A percentile compares a stretch with the other conserved stretches of the same genome.
phyloP scores from a whole-genome alignment of 1,140 invertebrate genomes.

The Alviniconcha marisindica region DNA sequence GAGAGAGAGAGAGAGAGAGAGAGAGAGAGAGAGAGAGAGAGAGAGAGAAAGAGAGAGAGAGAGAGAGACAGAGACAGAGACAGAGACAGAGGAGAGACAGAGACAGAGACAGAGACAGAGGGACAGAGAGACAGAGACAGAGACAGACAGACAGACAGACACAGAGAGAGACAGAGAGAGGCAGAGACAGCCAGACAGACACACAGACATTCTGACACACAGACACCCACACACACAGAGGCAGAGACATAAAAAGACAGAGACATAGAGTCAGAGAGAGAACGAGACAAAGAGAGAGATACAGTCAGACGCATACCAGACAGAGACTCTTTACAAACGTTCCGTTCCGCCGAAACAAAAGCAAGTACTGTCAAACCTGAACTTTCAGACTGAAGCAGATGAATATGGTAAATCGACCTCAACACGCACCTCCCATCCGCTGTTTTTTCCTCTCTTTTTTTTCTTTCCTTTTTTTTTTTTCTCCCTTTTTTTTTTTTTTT shows the following conservation, averaged over 20 bases:
- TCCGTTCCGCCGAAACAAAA: background rate
- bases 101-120: background rate
- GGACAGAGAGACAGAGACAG: background rate
- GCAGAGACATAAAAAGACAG: background rate
- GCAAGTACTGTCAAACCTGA: background rate
- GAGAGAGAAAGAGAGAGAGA: background rate
- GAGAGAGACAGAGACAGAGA: background rate
- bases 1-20: background rate
- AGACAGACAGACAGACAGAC: slow-evolving; percentile 2
- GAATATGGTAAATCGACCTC: background rate
- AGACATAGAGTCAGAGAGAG: too few relatives aligned
- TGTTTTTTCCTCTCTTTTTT: too few relatives aligned
- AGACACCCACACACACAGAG: background rate
- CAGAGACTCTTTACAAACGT: too few relatives aligned
- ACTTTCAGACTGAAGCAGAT: background rate
- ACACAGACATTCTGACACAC: background rate
- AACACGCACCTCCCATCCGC: too few relatives aligned
- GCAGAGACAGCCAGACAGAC: too few relatives aligned
- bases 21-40: background rate
- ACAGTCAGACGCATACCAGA: too few relatives aligned
- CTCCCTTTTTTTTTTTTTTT: too few relatives aligned
- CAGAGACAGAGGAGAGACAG: background rate
- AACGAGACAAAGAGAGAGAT: background rate
- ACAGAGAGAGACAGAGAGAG: background rate
- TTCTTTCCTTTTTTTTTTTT: too few relatives aligned